Evolutionary conservation across 2,888 invertebrate genomes (phyloP), one percentile per base, ranked within the genome.

Genomic region (Agrotis puta): DNA sequence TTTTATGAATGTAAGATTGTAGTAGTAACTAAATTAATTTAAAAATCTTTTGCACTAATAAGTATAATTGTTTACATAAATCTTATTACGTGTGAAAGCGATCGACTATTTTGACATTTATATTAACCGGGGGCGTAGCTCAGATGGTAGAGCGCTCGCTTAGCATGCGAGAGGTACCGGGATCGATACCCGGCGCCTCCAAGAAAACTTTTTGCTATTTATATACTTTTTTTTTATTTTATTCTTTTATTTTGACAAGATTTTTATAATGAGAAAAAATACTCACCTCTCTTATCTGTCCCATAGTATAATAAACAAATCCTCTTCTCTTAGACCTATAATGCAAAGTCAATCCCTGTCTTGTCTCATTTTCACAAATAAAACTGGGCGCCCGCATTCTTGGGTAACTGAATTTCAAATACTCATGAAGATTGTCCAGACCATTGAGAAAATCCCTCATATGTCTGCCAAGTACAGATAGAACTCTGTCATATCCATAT

Each of bases 231-330:
- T 39, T 2, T 48, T 20, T n/a, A 14, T 2, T 3, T 22, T 20
- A 5, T 13, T 22, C 20, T 24, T 2, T 6, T n/a, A 18, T 11
- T 56, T 39, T n/a, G 6, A 22, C 6, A 6, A 2, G 13, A 18
- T n/a, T 16, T 33, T 13, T 20, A 14, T 6, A 3, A 18, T 27
- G 7, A 7, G 7, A 33, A 7, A 33, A 33, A 33, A 33, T 5
- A 85, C 94, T 91, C 85, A 97, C 98, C 97, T 98, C 98, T 90
- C 98, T 97, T 81, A 99, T 99, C 93, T 99, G 99, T 3, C 99
- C 99, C 98, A 99, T 99, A 9, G 99, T 99, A 90, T 99, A 99
- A 93, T 98, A 98, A 7, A 99, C 98, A 91, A 99, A 99, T 0
- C 99, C 99, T 78, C 98, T 97, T 79, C 99, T 96, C 92, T 99